Base-by-base conservation (phyloP, 2,113 vertebrate species). In the Labeo rohita region DNA sequence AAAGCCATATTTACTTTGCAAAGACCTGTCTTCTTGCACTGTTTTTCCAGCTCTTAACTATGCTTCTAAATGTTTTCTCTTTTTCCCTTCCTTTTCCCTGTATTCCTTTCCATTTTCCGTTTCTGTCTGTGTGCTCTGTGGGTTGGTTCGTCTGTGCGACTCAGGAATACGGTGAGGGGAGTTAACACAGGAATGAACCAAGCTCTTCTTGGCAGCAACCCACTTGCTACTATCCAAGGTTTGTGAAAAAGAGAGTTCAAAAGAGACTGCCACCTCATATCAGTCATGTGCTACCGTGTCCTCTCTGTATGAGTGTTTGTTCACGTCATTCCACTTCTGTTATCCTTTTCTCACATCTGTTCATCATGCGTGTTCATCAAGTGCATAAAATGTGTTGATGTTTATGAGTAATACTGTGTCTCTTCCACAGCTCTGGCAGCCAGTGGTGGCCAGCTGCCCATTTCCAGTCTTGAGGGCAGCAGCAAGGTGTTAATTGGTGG, bases 161-260 rank as follows among this genome's bases (percentile, higher is more conserved):
- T 96, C 96, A 97, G 97, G 96, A 97, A 97, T 94, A 96, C 96
- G 94, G 94, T 97, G 96, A 96, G 97, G 93, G 96, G 96, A 94
- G 95, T 98, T 95, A 96, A 96, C 95, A 95, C 96, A 89, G 97
- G 97, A 94, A 96, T 98, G 94, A 97, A 95, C 95, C 94, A 96
- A 92, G 96, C 96, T 90, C 96, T 97, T 90, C 96, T 97, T 94
- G 95, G 95, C 95, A 96, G 95, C 95, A 97, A 97, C 95, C 96
- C 96, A 91, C 94, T 98, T 94, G 97, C 96, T 91, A 97, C 97
- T 87, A 96, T 98, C 91, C 97, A 98, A 97, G 96, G 96, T 98
- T 95, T 96, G 96, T 97, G 91, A 72, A 77, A 70, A 74, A 85
- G 83, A 49, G 70, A 85, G n/a, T 49, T 45, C 50, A 50, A 81